A percentile compares a stretch with the other conserved stretches of the same genome.
These are phyloP conservation scores for Arbacia lixula DNA, from an alignment of 53 echinoderm and acorn worm genomes.

Conservation along the genomic window DNA sequence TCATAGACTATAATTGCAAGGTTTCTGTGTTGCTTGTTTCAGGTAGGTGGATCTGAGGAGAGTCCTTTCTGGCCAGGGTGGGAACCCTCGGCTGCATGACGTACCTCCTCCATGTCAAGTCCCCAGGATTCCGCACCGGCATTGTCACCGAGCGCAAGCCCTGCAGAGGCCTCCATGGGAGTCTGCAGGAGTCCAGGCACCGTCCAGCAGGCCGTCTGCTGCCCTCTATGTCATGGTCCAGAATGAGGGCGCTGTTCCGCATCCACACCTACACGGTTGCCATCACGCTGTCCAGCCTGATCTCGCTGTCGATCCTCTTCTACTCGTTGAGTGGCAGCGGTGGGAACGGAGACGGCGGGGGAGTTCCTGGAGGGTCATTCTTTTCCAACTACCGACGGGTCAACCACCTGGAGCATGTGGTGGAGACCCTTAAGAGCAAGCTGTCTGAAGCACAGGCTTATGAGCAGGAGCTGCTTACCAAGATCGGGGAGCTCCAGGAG, in stretches of 20 bases:
- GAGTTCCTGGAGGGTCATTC: background rate
- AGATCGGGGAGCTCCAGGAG: conserved; percentile 49
- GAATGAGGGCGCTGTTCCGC: conserved; percentile 50
- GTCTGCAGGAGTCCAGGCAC: background rate
- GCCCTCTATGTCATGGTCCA: conserved; percentile 18
- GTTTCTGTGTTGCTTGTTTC: no score
- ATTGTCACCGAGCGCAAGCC: conserved; percentile 20
- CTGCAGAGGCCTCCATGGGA: conserved; percentile 37
- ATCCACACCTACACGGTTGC: conserved; percentile 47
- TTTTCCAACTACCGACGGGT: conserved; percentile 42
- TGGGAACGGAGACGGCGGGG: background rate
- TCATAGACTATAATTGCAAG: no score
- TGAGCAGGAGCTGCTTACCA: conserved; percentile 42
- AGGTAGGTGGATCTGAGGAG: no score
- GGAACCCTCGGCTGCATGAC: no score
- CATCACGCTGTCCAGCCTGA: conserved; percentile 35
- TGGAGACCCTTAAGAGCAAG: conserved; percentile 29
- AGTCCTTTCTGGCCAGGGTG: no score
- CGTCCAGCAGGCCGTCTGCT: conserved; percentile 12
- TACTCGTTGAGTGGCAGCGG: conserved; percentile 30
- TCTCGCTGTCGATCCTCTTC: conserved; percentile 28
- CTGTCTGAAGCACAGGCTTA: conserved; percentile 50
- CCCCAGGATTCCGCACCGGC: background rate
- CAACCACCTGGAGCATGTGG: conserved; percentile 46
- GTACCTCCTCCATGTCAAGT: conserved; percentile 11